Evolutionary conservation across 2,113 vertebrate species (phyloP), one percentile per base, ranked within the genome.

Genomic region (Cochlearius cochlearius): DNA sequence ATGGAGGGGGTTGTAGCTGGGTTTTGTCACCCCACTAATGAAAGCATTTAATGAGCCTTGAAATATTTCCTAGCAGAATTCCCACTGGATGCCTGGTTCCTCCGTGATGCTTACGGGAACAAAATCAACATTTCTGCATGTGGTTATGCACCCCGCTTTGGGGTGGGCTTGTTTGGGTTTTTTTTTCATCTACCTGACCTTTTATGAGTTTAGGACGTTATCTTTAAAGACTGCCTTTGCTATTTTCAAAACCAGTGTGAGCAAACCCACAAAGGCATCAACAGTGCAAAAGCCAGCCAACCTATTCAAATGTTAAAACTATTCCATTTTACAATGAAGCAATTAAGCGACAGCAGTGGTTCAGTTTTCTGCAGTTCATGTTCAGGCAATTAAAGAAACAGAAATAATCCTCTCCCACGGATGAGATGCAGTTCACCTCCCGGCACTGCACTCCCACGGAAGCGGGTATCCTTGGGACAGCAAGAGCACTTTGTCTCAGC

Each of bases 121-220:
- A 50, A 50, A 34, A 11, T 5, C 7, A 16, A 29, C 15, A 4
- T 59, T 23, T 52, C 26, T 10, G 43, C 0, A 1, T 5, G 32
- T 1, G 2, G 27, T 25, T 43, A 16, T 2, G 1, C 36, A 27
- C 22, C 22, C 15, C 1, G 2, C 69, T 38, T 29, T 19, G 34
- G 69, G 32, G 25, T 20, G 27, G 29, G n/a, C 11, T 62, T 20
- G 4, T 29, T 7, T 19, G 36, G 45, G 23, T 6, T 47, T 41
- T 36, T 39, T 41, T 36, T 29, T 10, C 12, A 32, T 8, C 50
- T 45, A 12, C 15, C 66, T 19, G 59, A 34, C 22, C 50, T 43
- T 43, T 41, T 8, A 7, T 0, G 17, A 49, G 64, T n/a, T 49
- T 8, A 18, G 25, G 41, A 18, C 43, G 15, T 11, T 72, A 7